Base-by-base conservation (phyloP, 2,113 vertebrate species). In the Mugil cephalus region DNA sequence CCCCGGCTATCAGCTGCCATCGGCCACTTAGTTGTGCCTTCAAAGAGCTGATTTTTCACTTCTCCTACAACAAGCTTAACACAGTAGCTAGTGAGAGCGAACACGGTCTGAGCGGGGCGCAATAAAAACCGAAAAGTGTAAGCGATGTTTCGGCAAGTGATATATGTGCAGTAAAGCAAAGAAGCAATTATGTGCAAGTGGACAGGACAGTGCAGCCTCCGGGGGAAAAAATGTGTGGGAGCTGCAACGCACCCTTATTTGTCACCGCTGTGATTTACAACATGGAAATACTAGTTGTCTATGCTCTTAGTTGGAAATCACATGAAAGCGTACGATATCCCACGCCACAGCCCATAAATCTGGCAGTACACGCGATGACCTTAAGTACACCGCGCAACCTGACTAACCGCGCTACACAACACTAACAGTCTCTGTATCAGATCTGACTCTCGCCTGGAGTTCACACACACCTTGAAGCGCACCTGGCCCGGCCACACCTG, bases 1-100 rank as follows among this genome's bases (percentile, higher is more conserved):
- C 89, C 89, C 68, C 74, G 84, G 88, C 86, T 93, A 94, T 93
- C 91, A 74, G 87, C 89, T 80, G 91, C 91, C 88, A 93, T 91
- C 82, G 82, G 92, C 89, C 90, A 89, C 90, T 92, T 91, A 87
- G 90, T 92, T 87, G 80, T 86, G 85, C 85, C 87, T 93, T 93
- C 92, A 93, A 92, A 93, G 93, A 84, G 88, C 84, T 87, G 84
- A 87, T 84, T 89, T 90, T 85, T 90, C 80, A 80, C 83, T 90
- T 90, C 80, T 81, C 79, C 86, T 78, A 69, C 79, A 85, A 87
- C 74, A 76, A 68, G 80, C 74, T 84, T 85, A 86, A 83, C 69
- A 77, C 65, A 70, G 67, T 39, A 74, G 74, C 77, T 79, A 85
- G 74, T 56, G 4, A 84, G 66, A 86, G 68, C 8, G 62, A 86